Evolutionary conservation across 2,888 invertebrate genomes (phyloP).

Genomic region (Oscheius myriophilus): DNA sequence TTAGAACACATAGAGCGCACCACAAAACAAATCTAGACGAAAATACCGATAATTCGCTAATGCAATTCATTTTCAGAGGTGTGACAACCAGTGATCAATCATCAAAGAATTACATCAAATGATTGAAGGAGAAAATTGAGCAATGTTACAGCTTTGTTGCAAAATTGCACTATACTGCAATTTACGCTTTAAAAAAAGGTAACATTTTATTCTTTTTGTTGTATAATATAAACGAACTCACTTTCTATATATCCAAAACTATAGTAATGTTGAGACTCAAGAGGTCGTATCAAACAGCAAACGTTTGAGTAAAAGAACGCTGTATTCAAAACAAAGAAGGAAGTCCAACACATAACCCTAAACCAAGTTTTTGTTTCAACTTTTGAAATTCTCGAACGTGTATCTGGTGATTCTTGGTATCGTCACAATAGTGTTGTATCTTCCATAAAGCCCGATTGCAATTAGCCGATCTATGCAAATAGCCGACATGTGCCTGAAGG

Average conservation of each 20-base stretch:
- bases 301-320: constrained; percentile 57
- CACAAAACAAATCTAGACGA: no score
- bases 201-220: neutral
- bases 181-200: neutral
- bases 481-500: constrained; percentile 68
- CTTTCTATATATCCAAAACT: constrained; percentile 64
- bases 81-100: no score
- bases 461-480: constrained; percentile 69
- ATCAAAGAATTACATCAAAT: no score
- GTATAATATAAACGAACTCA: neutral
- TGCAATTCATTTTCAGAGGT: no score
- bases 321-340: constrained; percentile 61
- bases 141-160: no score
- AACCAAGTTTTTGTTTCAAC: constrained; percentile 25
- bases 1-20: no score
- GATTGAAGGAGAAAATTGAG: neutral
- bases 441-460: constrained; percentile 66
- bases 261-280: constrained; percentile 62
- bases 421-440: constrained; percentile 64
- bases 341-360: constrained; percentile 62
- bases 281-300: constrained; percentile 68
- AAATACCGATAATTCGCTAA: no score
- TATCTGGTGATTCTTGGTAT: constrained; percentile 50
- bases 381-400: constrained; percentile 36
- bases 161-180: no score